Evolutionary conservation across 2,113 vertebrate genomes (phyloP), one percentile per base, ranked within the genome.

Genomic region (Istiophorus platypterus): DNA sequence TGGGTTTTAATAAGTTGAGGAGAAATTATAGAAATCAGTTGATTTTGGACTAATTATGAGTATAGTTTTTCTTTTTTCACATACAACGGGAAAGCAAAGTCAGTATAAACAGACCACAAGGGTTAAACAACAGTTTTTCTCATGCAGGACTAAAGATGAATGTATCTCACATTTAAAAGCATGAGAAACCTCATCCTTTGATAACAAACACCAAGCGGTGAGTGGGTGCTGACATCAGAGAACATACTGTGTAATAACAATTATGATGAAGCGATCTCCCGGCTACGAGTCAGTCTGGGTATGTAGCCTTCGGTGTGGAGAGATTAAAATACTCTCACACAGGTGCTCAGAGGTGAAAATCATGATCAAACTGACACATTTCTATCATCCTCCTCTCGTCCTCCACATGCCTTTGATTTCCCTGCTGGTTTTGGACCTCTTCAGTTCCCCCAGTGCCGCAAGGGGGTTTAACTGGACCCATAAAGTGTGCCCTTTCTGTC

Each of bases 351-450:
- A 31, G 56, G 4, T 26, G 7, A 72, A 73, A 81, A 62, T 63
- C 0, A 57, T 42, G 29, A 59, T 78, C 63, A 87, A 83, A 75
- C 15, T 3, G 41, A 20, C 61, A 1, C 24, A 27, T 61, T 72
- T 75, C 70, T 54, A 41, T 49, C 57, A 37, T 69, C 42, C 42
- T 12, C n/a, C 8, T 68, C 5, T 37, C 31, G 41, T 62, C 27
- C 45, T 42, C 26, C 82, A 78, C 41, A 13, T 71, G 67, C 72
- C 22, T 84, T 57, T 81, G 37, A 79, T 81, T 84, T 78, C 22
- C 52, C 22, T 34, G 42, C 13, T 45, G 11, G 22, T 62, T 65
- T 26, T 13, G 0, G 74, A 24, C 24, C 45, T 65, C n/a, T 17
- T 78, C 5, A 1, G 22, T 70, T 52, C 47, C 69, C 52, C 49